Evolutionary conservation across 2,888 invertebrate species (phyloP).

Genomic region (Diarsia mendica): DNA sequence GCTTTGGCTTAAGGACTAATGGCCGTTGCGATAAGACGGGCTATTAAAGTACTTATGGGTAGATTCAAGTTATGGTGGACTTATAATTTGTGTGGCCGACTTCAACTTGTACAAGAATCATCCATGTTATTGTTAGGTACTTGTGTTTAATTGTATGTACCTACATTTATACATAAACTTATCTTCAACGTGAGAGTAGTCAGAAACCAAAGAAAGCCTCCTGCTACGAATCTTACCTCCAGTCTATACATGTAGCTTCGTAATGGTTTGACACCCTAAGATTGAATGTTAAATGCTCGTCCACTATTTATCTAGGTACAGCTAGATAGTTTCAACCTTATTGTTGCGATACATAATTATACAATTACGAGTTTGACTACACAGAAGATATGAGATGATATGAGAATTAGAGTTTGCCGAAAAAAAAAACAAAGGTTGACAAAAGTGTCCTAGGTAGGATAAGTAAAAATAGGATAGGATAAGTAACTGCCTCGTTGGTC

Average conservation of each 20-base stretch:
- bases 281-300: not conserved
- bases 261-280: not conserved
- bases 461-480: too few species aligned
- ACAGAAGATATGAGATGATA: not conserved
- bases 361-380: not conserved
- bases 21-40: conserved; percentile 35
- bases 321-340: not conserved
- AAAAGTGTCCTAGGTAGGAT: not conserved
- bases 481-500: too few species aligned
- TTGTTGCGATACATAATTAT: not conserved
- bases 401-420: not conserved
- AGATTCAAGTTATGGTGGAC: conserved; percentile 5
- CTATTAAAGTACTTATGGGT: conserved; percentile 37
- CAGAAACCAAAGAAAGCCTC: too few species aligned
- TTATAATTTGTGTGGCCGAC: not conserved
- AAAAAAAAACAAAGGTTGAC: not conserved
- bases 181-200: too few species aligned
- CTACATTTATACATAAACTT: too few species aligned
- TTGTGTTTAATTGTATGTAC: not conserved
- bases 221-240: too few species aligned
- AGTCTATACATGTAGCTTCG: too few species aligned
- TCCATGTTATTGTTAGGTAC: not conserved
- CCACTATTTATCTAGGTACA: not conserved
- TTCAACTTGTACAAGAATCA: not conserved
- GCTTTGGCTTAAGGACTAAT: conserved; percentile 34